A percentile compares a stretch with the other conserved stretches of the same genome.
Evolutionary conservation across 1,140 invertebrate genomes (phyloP).

Genomic region (Helicoverpa armigera): DNA sequence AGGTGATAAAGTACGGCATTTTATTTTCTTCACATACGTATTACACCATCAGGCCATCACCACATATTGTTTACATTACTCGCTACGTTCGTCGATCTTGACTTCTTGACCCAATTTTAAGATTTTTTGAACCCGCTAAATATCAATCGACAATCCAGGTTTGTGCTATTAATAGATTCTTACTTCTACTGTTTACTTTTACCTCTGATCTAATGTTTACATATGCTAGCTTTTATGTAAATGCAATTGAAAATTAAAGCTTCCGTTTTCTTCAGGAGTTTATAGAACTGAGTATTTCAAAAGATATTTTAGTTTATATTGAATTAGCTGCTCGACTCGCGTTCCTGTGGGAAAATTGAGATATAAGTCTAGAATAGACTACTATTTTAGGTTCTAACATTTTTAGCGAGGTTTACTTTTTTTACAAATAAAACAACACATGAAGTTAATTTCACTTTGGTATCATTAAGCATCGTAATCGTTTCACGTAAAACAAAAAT

Average conservation of each 20-base stretch:
- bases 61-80: background rate
- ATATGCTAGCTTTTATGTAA: background rate
- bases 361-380: no score
- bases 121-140: constrained; percentile 1
- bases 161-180: background rate
- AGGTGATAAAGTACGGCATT: background rate
- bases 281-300: background rate
- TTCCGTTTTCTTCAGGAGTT: background rate
- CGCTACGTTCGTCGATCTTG: background rate
- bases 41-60: background rate
- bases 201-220: constrained; percentile 7
- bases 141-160: constrained; percentile 4
- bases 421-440: no score
- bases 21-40: background rate
- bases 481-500: no score
- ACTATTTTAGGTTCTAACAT: no score
- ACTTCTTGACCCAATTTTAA: constrained; percentile 18
- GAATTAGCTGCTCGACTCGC: no score
- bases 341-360: no score
- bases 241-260: background rate
- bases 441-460: no score
- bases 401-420: no score
- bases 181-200: background rate
- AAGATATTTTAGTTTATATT: no score
- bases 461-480: no score